phyloP scores from a whole-genome alignment of 2,888 invertebrate genomes.

The Cephonodes hylas region DNA sequence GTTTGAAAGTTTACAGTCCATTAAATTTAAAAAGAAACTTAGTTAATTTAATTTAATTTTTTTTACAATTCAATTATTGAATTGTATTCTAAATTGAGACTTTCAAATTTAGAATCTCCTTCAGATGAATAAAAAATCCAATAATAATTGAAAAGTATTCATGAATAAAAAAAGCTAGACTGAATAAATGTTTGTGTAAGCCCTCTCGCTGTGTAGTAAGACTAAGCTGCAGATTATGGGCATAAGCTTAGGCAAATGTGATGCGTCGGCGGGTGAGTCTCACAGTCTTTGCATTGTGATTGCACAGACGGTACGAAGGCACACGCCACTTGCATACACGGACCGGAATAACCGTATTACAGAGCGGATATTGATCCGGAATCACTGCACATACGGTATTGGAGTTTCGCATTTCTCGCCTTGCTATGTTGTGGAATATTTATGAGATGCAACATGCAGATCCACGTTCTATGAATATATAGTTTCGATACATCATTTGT shows the following conservation, averaged over 20 bases:
- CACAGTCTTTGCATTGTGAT: slow-evolving; percentile 2
- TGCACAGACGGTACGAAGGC: not conserved
- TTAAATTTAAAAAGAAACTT: too few relatives aligned
- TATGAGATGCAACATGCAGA: not conserved
- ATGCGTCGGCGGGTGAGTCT: not conserved
- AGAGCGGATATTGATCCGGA: slow-evolving; percentile 1
- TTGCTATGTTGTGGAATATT: not conserved
- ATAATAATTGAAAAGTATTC: not conserved
- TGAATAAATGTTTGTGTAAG: not conserved
- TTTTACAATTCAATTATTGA: too few relatives aligned
- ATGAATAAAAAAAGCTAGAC: not conserved
- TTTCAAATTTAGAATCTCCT: too few relatives aligned
- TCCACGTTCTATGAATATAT: not conserved
- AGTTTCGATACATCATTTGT: too few relatives aligned
- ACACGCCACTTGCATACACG: not conserved
- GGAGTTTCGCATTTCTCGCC: not conserved
- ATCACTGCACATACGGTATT: not conserved
- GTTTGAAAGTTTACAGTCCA: too few relatives aligned
- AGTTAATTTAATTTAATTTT: too few relatives aligned
- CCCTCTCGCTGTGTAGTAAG: not conserved
- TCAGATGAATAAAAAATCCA: too few relatives aligned
- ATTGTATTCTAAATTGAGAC: too few relatives aligned
- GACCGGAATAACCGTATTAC: not conserved
- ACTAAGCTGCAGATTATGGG: not conserved
- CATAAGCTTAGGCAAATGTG: not conserved